phyloP scores from a whole-genome alignment of 2,797 vertebrate genomes.

The Myotis vivesi region DNA sequence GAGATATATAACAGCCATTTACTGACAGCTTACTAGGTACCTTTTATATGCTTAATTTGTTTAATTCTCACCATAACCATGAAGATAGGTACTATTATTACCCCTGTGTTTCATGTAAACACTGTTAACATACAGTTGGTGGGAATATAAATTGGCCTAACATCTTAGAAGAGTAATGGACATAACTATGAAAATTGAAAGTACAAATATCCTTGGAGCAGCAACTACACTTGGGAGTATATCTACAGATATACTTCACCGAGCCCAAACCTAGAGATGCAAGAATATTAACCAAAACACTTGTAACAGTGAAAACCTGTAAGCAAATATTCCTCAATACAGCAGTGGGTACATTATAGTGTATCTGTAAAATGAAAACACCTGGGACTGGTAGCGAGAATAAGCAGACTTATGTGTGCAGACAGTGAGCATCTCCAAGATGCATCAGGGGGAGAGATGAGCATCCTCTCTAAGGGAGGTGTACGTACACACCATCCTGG shows the following conservation, averaged over 20 bases:
- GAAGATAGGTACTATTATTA: background rate
- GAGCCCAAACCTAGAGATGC: background rate
- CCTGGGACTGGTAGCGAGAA: background rate
- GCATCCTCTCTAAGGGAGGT: background rate
- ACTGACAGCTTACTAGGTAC: background rate
- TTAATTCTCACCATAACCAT: background rate
- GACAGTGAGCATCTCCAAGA: background rate
- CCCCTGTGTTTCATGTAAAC: background rate
- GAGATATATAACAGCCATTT: background rate
- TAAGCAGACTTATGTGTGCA: rapidly evolving
- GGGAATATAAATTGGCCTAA: background rate
- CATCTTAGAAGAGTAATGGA: background rate
- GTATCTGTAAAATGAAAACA: background rate
- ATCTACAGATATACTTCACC: background rate
- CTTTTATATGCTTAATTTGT: background rate
- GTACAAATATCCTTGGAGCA: background rate
- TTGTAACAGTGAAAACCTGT: background rate
- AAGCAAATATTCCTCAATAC: background rate
- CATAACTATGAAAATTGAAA: background rate
- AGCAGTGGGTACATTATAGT: background rate
- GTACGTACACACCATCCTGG: background rate
- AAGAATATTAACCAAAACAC: background rate
- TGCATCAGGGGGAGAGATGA: background rate
- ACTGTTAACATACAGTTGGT: background rate
- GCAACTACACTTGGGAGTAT: background rate